phyloP scores from a whole-genome alignment of 2,797 vertebrate species.

The Sciaenops ocellatus region DNA sequence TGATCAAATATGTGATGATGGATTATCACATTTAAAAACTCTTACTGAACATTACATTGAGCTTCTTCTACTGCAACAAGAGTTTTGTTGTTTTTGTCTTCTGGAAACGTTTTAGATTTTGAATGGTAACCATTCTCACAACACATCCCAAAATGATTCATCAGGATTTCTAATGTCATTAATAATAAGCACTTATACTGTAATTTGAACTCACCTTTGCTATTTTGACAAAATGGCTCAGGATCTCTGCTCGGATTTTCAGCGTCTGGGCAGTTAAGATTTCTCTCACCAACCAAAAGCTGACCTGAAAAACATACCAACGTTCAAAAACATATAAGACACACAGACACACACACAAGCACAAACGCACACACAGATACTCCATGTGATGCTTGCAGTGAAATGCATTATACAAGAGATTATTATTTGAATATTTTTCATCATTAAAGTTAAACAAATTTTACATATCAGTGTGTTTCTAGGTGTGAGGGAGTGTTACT shows the following conservation, averaged over 20 bases:
- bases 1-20: background rate
- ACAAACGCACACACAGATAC: no score
- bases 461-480: no score
- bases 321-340: background rate
- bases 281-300: slow-evolving; percentile 98
- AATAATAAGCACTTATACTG: background rate
- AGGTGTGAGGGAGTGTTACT: no score
- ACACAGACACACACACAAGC: background rate
- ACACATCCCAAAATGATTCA: background rate
- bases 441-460: no score
- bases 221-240: slow-evolving; percentile 97
- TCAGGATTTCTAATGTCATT: background rate
- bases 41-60: background rate
- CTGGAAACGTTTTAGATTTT: slow-evolving; percentile 2
- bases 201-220: slow-evolving; percentile 91
- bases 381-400: no score
- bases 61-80: background rate
- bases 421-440: no score
- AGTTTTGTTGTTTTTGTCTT: background rate
- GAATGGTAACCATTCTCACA: background rate
- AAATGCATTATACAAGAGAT: no score
- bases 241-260: slow-evolving; percentile 96
- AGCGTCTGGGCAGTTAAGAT: slow-evolving; percentile 96
- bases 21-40: background rate
- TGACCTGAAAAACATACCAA: slow-evolving; percentile 86